Evolutionary conservation across 2,888 invertebrate species (phyloP).

Genomic region (Leptogaster cylindrica): DNA sequence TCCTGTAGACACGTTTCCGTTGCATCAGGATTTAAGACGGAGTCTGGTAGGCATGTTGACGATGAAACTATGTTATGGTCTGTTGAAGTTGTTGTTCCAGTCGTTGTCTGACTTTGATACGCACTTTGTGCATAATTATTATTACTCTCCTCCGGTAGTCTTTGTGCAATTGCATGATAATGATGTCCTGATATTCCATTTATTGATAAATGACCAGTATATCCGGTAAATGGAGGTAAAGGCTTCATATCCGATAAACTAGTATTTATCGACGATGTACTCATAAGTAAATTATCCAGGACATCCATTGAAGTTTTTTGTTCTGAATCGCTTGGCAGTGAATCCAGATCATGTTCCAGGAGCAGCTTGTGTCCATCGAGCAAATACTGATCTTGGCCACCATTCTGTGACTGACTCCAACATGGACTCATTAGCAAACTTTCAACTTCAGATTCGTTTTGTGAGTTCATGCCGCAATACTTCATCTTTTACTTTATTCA

Average conservation of each 20-base stretch:
- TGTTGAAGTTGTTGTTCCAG: slow-evolving; percentile 48
- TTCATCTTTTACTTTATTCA: slow-evolving; percentile 64
- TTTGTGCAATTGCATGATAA: slow-evolving; percentile 82
- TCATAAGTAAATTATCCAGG: slow-evolving; percentile 71
- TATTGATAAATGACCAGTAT: slow-evolving; percentile 84
- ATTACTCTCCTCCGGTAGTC: slow-evolving; percentile 76
- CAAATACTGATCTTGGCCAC: slow-evolving; percentile 63
- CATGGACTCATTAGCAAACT: slow-evolving; percentile 75
- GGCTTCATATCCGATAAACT: slow-evolving; percentile 82
- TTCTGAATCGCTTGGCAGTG: slow-evolving; percentile 62
- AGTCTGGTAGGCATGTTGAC: slow-evolving; percentile 73
- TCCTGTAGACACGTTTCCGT: slow-evolving; percentile 65
- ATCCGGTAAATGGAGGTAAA: slow-evolving; percentile 84
- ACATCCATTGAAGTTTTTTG: slow-evolving; percentile 68
- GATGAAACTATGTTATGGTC: slow-evolving; percentile 79
- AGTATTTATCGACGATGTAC: slow-evolving; percentile 65
- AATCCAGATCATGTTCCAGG: slow-evolving; percentile 67
- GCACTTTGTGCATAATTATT: slow-evolving; percentile 73
- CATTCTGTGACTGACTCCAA: slow-evolving; percentile 68
- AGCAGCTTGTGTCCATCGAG: slow-evolving; percentile 66
- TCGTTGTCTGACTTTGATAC: slow-evolving; percentile 57
- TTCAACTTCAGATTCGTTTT: slow-evolving; percentile 69
- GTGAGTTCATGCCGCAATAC: slow-evolving; percentile 66
- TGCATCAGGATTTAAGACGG: slow-evolving; percentile 63
- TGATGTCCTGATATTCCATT: slow-evolving; percentile 89